These are phyloP conservation scores for Hypotaenidia okinawae DNA, from an alignment of 2,797 vertebrate species.

Conservation along the genomic window DNA sequence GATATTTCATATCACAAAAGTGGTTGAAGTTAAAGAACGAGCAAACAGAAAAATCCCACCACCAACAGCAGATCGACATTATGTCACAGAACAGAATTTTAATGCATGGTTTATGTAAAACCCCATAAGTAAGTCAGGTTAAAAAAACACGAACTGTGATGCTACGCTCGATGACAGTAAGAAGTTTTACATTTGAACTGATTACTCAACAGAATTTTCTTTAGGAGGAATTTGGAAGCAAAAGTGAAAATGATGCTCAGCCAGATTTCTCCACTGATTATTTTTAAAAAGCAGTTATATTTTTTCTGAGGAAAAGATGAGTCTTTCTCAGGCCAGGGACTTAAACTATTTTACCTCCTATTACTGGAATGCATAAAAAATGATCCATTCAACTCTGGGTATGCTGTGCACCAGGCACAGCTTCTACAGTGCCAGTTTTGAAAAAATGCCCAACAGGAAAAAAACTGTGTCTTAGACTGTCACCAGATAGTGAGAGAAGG, in stretches of 20 bases:
- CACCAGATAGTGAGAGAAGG: background rate
- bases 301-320: background rate
- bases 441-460: background rate
- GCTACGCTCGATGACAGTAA: background rate
- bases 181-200: background rate
- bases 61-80: background rate
- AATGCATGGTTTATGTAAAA: background rate
- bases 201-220: conserved; percentile 36
- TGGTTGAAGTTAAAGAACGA: background rate
- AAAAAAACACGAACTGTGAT: background rate
- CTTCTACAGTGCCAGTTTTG: background rate
- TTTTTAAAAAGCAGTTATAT: background rate
- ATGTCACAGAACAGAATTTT: background rate
- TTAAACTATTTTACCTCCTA: background rate
- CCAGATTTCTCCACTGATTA: background rate
- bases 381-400: background rate
- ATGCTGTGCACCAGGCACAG: background rate
- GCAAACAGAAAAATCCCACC: background rate
- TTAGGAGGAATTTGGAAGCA: conserved; percentile 5
- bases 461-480: background rate
- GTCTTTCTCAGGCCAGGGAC: background rate
- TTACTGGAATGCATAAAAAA: background rate
- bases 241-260: conserved; percentile 36
- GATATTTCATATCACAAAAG: background rate
- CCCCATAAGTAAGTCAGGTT: background rate